phyloP scores from a whole-genome alignment of 2,797 vertebrate genomes.

The Xenentodon cancila region DNA sequence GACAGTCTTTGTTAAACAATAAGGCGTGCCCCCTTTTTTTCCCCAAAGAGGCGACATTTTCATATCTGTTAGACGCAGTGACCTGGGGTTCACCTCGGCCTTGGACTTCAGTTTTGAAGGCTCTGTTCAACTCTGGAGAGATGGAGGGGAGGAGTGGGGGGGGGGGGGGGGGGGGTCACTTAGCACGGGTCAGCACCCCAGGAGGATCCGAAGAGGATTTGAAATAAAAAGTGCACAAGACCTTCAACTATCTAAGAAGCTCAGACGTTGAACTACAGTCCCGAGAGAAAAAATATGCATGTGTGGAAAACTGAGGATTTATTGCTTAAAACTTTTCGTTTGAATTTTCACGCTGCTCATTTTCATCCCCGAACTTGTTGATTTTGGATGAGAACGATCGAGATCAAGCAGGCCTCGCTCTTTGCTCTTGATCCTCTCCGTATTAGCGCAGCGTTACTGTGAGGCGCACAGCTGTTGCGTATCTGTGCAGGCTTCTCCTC shows the following conservation, averaged over 20 bases:
- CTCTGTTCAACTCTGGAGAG: conserved; percentile 86
- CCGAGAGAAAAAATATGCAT: conserved; percentile 10
- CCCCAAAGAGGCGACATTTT: conserved; percentile 96
- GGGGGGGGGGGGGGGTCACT: conserved; percentile 58
- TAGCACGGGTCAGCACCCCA: conserved; percentile 82
- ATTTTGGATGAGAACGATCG: conserved; percentile 9
- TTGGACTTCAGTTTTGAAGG: conserved; percentile 95
- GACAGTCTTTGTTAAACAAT: conserved; percentile 99
- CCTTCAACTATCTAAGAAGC: conserved; percentile 36
- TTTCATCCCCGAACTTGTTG: conserved; percentile 6
- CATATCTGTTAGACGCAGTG: conserved; percentile 99
- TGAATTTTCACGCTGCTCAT: not conserved
- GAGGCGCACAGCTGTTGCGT: conserved; percentile 37
- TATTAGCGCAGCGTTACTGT: conserved; percentile 22
- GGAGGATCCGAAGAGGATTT: conserved; percentile 44
- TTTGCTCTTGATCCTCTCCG: conserved; percentile 15
- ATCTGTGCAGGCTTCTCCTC: conserved; percentile 31
- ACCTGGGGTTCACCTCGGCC: conserved; percentile 99
- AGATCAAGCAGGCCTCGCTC: conserved; percentile 25
- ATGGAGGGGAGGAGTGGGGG: conserved; percentile 42
- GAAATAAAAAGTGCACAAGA: conserved; percentile 45
- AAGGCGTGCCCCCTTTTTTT: conserved; percentile 90
- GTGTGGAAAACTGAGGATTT: not conserved
- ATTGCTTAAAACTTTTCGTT: not conserved
- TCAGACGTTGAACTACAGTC: conserved; percentile 7